Base-by-base conservation (phyloP, 2,888 invertebrate species). In the Tachystola acroxantha region DNA sequence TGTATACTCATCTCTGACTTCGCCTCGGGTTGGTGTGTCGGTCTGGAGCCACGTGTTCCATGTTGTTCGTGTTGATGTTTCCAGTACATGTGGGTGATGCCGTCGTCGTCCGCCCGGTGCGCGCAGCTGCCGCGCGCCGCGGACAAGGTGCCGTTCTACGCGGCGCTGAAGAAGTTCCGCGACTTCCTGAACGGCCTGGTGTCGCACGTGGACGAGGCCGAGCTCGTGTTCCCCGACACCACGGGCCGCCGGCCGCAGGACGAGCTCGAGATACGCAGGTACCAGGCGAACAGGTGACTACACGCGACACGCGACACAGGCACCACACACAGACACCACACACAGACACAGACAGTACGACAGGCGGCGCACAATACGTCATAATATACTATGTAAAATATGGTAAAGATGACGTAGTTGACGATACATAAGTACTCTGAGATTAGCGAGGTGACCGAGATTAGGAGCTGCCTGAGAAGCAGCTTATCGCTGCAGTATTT, bases 1-100 rank as follows among this genome's bases (percentile, higher is more conserved):
- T n/a, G n/a, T n/a, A n/a, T n/a, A n/a, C n/a, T n/a, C n/a, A n/a
- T n/a, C n/a, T n/a, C n/a, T n/a, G n/a, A n/a, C n/a, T n/a, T n/a
- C n/a, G n/a, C n/a, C n/a, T n/a, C n/a, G n/a, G n/a, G n/a, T n/a
- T n/a, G n/a, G n/a, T n/a, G n/a, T n/a, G n/a, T n/a, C n/a, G n/a
- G n/a, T n/a, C n/a, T n/a, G n/a, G n/a, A n/a, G n/a, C n/a, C n/a
- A n/a, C n/a, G n/a, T 16, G 16, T 16, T 4, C 6, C 26, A 11
- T 27, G 27, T 27, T 10, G 12, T 11, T 1, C 10, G 25, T 25
- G 25, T 25, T 12, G 27, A 7, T 12, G 11, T 12, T 88, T 88
- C 9, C 89, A 98, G 97, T 94, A 96, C 76, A 96, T 98, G 90
- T 99, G 96, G 96, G 98, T 99, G 70, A 98, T 98, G 98, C 98